Base-by-base conservation (phyloP, 2,797 vertebrate genomes). In the Florisuga fusca region DNA sequence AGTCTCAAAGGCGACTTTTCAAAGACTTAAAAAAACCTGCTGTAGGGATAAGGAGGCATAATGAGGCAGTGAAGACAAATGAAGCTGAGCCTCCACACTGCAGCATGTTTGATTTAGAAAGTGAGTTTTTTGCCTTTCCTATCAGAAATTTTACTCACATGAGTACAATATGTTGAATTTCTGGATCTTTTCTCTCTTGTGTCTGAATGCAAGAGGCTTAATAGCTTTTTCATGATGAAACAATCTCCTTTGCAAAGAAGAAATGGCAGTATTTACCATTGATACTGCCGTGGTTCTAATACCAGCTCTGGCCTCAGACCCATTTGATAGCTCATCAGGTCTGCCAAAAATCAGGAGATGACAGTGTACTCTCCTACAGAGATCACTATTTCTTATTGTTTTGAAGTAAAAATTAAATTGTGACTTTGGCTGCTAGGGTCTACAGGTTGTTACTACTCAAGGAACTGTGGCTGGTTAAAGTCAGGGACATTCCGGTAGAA, bases 1-100 rank as follows among this genome's bases (percentile, higher is more conserved):
- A 86, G 55, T 94, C 69, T 63, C 82, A 90, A 89, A 96, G 94
- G 84, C 96, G 71, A 94, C 79, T 95, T 97, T 93, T 96, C 61
- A 94, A 88, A 75, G 53, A 93, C 85, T 91, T 55, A 71, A 93
- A 86, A 91, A 84, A 79, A 7, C 0, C 20, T 87, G 68, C 81
- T 82, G 50, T 76, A 68, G 62, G 71, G 38, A 91, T 91, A 94
- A 97, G 74, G 62, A 93, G 25, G 20, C 46, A 91, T 91, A 94
- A 97, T 61, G 89, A 94, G 50, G 36, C 66, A 92, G 36, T 23
- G 76, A 68, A 85, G 53, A 48, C 46, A 96, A 97, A 94, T 84
- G 89, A 94, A 89, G 36, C 69, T 89, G 84, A 89, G 63, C 50
- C 46, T 36, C 64, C 69, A 89, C 46, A 48, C 41, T 79, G 89